phyloP scores from a whole-genome alignment of 2,797 vertebrate genomes.

The Dallia pectoralis region DNA sequence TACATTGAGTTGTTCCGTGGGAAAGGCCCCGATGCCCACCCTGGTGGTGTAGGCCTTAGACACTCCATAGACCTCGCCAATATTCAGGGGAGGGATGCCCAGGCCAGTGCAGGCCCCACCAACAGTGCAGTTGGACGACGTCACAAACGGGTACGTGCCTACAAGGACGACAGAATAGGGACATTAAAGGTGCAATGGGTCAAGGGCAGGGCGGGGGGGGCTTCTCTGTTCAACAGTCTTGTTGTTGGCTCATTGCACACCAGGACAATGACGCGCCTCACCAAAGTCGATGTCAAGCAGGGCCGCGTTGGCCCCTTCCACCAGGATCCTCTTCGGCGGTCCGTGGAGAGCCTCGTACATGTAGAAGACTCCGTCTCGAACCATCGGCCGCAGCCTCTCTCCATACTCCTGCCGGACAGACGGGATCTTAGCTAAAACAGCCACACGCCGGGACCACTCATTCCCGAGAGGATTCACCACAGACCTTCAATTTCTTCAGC shows the following conservation, averaged over 20 bases:
- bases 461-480: not conserved
- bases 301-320: constrained; percentile 97
- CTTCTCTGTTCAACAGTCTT: not conserved
- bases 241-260: not conserved
- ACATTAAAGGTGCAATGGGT: not conserved
- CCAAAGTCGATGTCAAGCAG: constrained; percentile 98
- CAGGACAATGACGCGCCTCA: constrained; percentile 50
- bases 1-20: constrained; percentile 97
- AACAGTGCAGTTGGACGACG: constrained; percentile 97
- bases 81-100: constrained; percentile 90
- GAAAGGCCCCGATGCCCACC: constrained; percentile 96
- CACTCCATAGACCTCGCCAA: constrained; percentile 95
- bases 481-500: constrained; percentile 91
- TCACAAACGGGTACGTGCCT: constrained; percentile 99
- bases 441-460: not conserved
- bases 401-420: constrained; percentile 81
- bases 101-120: constrained; percentile 95
- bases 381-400: constrained; percentile 95
- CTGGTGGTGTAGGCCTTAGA: constrained; percentile 96
- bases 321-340: constrained; percentile 90
- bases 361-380: constrained; percentile 94
- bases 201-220: too few species aligned
- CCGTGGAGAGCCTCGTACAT: constrained; percentile 97
- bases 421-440: not conserved
- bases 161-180: constrained; percentile 23